Percentiles rank a stretch among this genome's conserved stretches.
These are phyloP conservation scores for Forpus xanthops DNA, from an alignment of 2,797 vertebrate species.

Conservation along the genomic window DNA sequence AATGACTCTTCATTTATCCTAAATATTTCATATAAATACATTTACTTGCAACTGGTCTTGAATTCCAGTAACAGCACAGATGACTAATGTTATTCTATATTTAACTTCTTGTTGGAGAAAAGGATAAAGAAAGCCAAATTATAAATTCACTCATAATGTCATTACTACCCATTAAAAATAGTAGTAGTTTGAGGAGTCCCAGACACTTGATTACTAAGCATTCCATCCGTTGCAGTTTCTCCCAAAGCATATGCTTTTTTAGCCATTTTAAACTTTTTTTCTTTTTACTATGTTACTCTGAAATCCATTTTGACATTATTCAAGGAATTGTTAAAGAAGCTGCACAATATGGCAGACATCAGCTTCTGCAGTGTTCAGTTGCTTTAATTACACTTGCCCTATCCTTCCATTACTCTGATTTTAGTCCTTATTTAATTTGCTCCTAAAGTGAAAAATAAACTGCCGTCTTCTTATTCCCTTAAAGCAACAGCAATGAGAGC, in stretches of 20 bases:
- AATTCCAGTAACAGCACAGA: not conserved
- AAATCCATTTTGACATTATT: not conserved
- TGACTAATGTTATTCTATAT: not conserved
- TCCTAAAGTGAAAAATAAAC: not conserved
- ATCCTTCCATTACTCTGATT: not conserved
- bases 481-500: not conserved
- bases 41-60: not conserved
- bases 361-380: not conserved
- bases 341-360: not conserved
- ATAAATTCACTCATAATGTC: not conserved
- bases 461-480: not conserved
- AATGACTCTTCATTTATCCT: not conserved
- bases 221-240: not conserved
- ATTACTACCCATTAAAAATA: not conserved
- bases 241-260: not conserved
- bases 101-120: not conserved
- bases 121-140: not conserved
- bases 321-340: not conserved
- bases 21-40: not conserved
- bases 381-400: not conserved
- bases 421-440: not conserved
- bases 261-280: not conserved
- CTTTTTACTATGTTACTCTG: not conserved
- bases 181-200: not conserved
- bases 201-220: not conserved